Conservation (phyloP, 2,888 invertebrate genomes). For the Drosophila buzzatii region DNA sequence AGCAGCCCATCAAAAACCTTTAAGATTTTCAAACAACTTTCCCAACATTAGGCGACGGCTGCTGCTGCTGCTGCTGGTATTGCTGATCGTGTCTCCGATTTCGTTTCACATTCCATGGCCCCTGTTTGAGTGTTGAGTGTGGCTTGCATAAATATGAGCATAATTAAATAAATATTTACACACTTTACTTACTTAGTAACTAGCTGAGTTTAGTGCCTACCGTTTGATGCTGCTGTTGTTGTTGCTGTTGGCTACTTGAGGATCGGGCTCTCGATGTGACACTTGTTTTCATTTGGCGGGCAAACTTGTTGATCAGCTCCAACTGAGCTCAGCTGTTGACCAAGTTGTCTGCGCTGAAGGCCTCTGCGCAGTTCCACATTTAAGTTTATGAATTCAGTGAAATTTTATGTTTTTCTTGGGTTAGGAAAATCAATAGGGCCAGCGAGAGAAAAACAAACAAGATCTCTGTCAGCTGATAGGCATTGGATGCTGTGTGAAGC, state of each 20-base stretch:
- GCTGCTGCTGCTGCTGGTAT: neutral
- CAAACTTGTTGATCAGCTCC: slow-evolving; percentile 57
- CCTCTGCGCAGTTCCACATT: slow-evolving; percentile 42
- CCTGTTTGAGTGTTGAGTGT: slow-evolving; percentile 56
- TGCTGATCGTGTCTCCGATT: slow-evolving; percentile 43
- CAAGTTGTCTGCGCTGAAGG: slow-evolving; percentile 52
- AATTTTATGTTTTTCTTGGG: slow-evolving; percentile 36
- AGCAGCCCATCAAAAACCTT: slow-evolving; percentile 11
- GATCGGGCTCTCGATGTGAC: slow-evolving; percentile 57
- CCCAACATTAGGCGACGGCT: slow-evolving; percentile 21
- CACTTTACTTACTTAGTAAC: slow-evolving; percentile 69
- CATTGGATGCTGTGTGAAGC: slow-evolving; percentile 26
- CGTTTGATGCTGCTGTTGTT: slow-evolving; percentile 26
- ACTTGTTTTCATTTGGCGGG: slow-evolving; percentile 65
- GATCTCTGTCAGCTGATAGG: slow-evolving; percentile 48
- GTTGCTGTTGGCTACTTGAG: neutral
- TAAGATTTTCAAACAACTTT: slow-evolving; percentile 33
- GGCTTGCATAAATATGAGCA: slow-evolving; percentile 75
- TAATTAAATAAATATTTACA: slow-evolving; percentile 78
- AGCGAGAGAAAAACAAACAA: slow-evolving; percentile 73
- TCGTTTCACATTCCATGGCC: slow-evolving; percentile 55
- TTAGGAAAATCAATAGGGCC: slow-evolving; percentile 72
- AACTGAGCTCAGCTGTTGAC: slow-evolving; percentile 50
- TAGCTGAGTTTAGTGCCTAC: slow-evolving; percentile 58
- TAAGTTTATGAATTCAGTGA: slow-evolving; percentile 44